Evolutionary conservation across 2,888 invertebrate species (phyloP).

Genomic region (Apamea sordens): DNA sequence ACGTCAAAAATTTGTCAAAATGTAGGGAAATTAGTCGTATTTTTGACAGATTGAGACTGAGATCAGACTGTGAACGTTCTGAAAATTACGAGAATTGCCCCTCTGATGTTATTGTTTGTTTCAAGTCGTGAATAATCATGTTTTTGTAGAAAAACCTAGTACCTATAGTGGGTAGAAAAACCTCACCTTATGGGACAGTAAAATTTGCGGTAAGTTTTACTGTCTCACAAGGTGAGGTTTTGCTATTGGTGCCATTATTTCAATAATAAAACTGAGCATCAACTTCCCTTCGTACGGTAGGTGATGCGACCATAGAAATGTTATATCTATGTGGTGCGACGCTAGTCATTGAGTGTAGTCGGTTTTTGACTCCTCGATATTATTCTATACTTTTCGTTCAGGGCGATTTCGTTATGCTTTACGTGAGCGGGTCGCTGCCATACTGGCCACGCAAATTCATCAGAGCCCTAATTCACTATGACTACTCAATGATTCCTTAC

Average conservation of each 20-base stretch:
- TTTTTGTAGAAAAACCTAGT: slow-evolving; percentile 33
- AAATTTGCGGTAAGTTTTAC: neutral
- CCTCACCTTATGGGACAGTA: too few relatives aligned
- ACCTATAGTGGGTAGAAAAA: neutral
- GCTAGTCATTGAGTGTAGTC: neutral
- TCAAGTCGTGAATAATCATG: slow-evolving; percentile 21
- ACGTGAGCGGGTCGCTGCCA: neutral
- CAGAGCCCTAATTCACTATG: neutral
- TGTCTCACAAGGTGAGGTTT: slow-evolving; percentile 1
- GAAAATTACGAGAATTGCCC: too few relatives aligned
- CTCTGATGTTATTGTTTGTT: slow-evolving; percentile 32
- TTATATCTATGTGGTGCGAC: too few relatives aligned
- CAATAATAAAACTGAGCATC: neutral
- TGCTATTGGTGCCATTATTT: neutral
- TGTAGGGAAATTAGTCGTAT: too few relatives aligned
- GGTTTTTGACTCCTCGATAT: neutral
- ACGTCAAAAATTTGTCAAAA: too few relatives aligned
- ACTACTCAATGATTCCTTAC: neutral
- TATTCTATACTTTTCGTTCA: neutral
- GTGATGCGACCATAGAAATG: too few relatives aligned
- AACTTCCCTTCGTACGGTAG: neutral
- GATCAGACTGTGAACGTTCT: too few relatives aligned
- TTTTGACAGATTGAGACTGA: too few relatives aligned
- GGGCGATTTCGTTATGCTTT: neutral
- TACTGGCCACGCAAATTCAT: neutral